Evolutionary conservation across 2,113 vertebrate genomes (phyloP).

Genomic region (Hyperoodon ampullatus): DNA sequence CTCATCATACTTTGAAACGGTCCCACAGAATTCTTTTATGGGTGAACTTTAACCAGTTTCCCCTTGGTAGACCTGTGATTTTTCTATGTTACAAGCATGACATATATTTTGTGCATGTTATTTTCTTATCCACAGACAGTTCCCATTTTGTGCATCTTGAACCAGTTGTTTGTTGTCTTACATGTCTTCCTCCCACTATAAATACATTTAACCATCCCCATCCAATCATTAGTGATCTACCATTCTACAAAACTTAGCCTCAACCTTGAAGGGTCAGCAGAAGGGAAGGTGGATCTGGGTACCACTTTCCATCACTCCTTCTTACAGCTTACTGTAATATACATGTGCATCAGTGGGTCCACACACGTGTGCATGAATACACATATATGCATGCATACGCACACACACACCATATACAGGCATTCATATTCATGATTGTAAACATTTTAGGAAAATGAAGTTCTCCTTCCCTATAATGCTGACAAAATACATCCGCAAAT

Average conservation of each 20-base stretch:
- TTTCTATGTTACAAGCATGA: not conserved
- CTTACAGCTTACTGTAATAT: not conserved
- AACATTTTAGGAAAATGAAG: slow-evolving; percentile 14
- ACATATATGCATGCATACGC: no score
- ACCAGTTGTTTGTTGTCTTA: not conserved
- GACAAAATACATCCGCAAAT: not conserved
- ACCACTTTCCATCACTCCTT: not conserved
- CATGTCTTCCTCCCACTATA: not conserved
- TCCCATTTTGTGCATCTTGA: not conserved
- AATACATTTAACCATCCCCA: not conserved
- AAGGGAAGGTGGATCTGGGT: not conserved
- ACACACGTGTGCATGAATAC: not conserved
- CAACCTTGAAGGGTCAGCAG: not conserved
- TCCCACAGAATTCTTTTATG: not conserved
- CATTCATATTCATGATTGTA: not conserved
- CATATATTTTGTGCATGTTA: not conserved
- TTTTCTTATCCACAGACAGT: not conserved
- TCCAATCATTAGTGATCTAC: not conserved
- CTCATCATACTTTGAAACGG: not conserved
- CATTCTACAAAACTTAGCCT: not conserved
- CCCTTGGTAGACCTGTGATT: not conserved
- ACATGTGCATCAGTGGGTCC: not conserved
- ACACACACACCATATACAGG: not conserved
- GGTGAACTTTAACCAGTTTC: not conserved
- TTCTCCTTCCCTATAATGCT: not conserved